Evolutionary conservation across 2,888 invertebrate genomes (phyloP).

Genomic region (Willowsia nigromaculata): DNA sequence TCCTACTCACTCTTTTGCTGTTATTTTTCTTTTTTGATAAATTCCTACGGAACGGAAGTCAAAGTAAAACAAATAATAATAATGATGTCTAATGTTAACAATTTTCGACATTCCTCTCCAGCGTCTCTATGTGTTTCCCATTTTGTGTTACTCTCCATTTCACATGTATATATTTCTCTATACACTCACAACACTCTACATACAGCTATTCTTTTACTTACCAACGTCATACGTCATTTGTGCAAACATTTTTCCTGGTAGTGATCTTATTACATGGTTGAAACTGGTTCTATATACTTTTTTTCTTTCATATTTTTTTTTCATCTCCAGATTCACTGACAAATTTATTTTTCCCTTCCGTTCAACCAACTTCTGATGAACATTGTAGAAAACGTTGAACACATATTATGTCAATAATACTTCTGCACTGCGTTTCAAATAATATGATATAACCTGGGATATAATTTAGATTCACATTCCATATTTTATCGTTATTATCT

Average conservation of each 20-base stretch:
- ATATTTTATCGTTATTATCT: background rate
- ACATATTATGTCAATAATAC: background rate
- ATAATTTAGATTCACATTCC: background rate
- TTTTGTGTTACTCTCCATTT: background rate
- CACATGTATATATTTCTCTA: too few relatives aligned
- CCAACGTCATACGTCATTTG: background rate
- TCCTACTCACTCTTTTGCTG: background rate
- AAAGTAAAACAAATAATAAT: background rate
- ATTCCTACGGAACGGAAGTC: background rate
- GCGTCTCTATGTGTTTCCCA: background rate
- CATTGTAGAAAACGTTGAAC: too few relatives aligned
- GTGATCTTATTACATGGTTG: background rate
- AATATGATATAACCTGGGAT: background rate
- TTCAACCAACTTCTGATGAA: too few relatives aligned
- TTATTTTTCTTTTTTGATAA: background rate
- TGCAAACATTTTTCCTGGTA: conserved; percentile 4
- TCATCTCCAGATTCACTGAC: background rate
- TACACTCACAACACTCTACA: too few relatives aligned
- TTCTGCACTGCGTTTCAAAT: background rate
- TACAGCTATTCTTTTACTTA: background rate
- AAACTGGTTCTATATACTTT: background rate
- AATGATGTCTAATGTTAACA: background rate
- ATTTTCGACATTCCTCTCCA: background rate
- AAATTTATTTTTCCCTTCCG: background rate
- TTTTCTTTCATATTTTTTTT: background rate